Evolutionary conservation across 2,113 vertebrate species (phyloP).

Genomic region (Vulpes vulpes): DNA sequence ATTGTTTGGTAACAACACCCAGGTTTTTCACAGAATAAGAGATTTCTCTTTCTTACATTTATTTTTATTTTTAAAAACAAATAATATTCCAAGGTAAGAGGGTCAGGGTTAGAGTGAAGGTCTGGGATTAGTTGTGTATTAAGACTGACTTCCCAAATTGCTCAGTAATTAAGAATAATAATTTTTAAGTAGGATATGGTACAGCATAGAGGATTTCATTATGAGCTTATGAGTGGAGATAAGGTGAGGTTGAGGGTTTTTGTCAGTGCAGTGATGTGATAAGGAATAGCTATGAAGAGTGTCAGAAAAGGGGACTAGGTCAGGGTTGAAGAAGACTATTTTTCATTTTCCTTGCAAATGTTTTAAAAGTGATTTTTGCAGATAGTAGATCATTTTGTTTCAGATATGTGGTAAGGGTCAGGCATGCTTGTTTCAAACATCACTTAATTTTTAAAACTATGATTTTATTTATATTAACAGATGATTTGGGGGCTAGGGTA

Average conservation of each 20-base stretch:
- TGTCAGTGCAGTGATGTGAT: neutral
- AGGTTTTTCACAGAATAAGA: neutral
- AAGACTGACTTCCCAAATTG: neutral
- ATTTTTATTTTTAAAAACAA: neutral
- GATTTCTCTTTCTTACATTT: neutral
- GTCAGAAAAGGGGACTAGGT: neutral
- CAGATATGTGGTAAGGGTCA: neutral
- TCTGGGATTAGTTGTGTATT: neutral
- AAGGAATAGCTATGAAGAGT: neutral
- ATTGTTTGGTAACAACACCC: neutral
- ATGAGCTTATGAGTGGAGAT: neutral
- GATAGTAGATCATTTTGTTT: neutral
- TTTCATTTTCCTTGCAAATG: constrained; percentile 1
- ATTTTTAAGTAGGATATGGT: neutral
- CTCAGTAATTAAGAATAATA: neutral
- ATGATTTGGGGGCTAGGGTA: neutral
- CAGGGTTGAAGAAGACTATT: neutral
- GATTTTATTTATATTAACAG: neutral
- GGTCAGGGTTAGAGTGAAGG: neutral
- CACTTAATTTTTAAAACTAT: neutral
- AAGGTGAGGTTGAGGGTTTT: neutral
- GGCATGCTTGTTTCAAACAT: neutral
- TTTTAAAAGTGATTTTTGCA: neutral
- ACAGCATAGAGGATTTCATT: neutral
- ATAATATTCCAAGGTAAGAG: constrained; percentile 8